Base-by-base conservation (phyloP, 2,797 vertebrate species). In the Cirrhinus molitorella region DNA sequence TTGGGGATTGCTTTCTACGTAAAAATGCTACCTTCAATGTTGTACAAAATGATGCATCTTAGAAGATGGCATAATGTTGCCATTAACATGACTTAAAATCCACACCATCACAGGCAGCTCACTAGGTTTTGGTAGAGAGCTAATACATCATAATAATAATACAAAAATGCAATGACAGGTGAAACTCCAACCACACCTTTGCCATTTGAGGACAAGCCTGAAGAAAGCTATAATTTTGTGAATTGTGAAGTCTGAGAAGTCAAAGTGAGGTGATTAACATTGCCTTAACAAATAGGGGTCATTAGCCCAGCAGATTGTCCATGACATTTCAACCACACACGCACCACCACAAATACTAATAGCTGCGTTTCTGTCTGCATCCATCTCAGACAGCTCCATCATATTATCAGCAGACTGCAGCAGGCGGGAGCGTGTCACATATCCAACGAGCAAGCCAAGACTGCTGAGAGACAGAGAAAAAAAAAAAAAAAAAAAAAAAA, bases 381-480 rank as follows among this genome's bases (percentile, higher is more conserved):
- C 80, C 71, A 67, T 63, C 87, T 88, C 89, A 89, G 83, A 92
- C 91, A 89, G 91, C 89, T 91, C 88, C 91, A 89, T 91, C 88
- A 88, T 92, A 94, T 94, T 95, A 95, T 95, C 94, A 89, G 87
- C 77, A 66, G 90, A 86, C 86, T 93, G 92, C 94, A 94, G 93
- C 91, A 85, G 90, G 83, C 90, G 65, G 83, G 67, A 88, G 87
- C 71, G n/a, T 93, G 94, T 93, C 91, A 89, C 83, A 75, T 83
- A 74, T 86, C 93, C 92, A 92, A 89, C 83, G 82, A 84, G 78
- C 81, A 74, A 4, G 90, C 89, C 89, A 87, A 85, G 88, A 90
- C 88, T 91, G 93, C 91, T 90, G 92, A 93, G 89, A 77, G 40
- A 63, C 55, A 34, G 25, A 9, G 17, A 4, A 21, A 16, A 65